Base-by-base conservation (phyloP, 1,140 invertebrate species). In the Nomia melanderi region DNA sequence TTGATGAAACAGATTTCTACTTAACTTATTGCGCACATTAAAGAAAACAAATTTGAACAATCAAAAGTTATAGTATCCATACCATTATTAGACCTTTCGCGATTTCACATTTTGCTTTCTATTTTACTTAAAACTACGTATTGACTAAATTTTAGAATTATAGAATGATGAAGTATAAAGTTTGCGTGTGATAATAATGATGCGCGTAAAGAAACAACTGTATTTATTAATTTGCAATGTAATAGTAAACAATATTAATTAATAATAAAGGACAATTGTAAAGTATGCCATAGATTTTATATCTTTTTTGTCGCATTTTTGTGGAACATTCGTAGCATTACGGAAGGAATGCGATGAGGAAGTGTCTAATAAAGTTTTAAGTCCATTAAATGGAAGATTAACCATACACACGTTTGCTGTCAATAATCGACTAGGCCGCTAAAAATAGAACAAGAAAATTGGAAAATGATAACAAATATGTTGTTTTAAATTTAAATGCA, bases 341-440 rank as follows among this genome's bases (percentile, higher is more conserved):
- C 54, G 65, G 69, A 82, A 82, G 69, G 80, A 82, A 83, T 83
- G 76, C 75, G 69, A 64, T 82, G 57, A 71, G 77, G 54, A 79
- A 83, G 39, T 76, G 36, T 76, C 63, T 53, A 47, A 72, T 76
- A 71, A 59, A 56, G n/a, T 79, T 79, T 82, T 33, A 75, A 71
- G 47, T 62, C 62, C 69, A 50, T 63, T 27, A 47, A 71, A 60
- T 75, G 66, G 82, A 79, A 82, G 81, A 83, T 82, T 56, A 82
- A 82, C 57, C 54, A 50, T 78, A 62, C 39, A 41, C 29, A 59
- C 41, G 39, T 50, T 65, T 59, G 5, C 53, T 53, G 70, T 83
- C 73, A 84, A 77, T 84, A 84, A 75, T 84, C 83, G 36, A 84
- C 83, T 79, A 84, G 78, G 63, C 83, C 83, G 73, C 83, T 84